Evolutionary conservation across 2,113 vertebrate genomes (phyloP).

Genomic region (Hymenochirus boettgeri): DNA sequence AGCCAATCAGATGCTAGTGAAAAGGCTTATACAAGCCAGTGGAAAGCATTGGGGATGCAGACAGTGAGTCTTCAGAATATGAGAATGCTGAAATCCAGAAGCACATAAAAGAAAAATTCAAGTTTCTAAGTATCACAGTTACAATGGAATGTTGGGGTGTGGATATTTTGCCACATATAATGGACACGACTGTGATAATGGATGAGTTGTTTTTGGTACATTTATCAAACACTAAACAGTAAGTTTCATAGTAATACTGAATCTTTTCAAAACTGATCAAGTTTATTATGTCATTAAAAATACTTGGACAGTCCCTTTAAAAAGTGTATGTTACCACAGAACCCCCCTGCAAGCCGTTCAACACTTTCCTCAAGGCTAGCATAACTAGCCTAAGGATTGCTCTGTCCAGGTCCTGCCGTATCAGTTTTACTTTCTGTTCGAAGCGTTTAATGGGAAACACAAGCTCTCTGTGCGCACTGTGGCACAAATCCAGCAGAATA

Average conservation of each 20-base stretch:
- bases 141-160: constrained; percentile 36
- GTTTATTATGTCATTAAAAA: too few relatives aligned
- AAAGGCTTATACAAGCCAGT: constrained; percentile 72
- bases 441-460: constrained; percentile 97
- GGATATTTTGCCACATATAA: not conserved
- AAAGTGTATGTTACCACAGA: constrained; percentile 44
- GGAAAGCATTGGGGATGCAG: constrained; percentile 87
- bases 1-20: constrained; percentile 85
- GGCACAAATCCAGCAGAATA: constrained; percentile 75
- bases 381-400: constrained; percentile 90
- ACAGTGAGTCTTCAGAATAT: constrained; percentile 88
- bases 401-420: constrained; percentile 94
- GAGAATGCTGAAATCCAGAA: constrained; percentile 65
- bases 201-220: constrained; percentile 63
- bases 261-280: constrained; percentile 16
- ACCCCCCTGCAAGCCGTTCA: constrained; percentile 82
- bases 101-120: constrained; percentile 18
- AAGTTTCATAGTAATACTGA: constrained; percentile 50
- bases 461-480: constrained; percentile 90
- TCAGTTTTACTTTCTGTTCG: constrained; percentile 91
- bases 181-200: constrained; percentile 22
- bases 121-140: not conserved
- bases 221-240: constrained; percentile 75
- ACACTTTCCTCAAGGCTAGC: constrained; percentile 88
- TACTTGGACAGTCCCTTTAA: constrained; percentile 33